Percentiles rank a stretch among this genome's conserved stretches.
Evolutionary conservation across 2,113 vertebrate genomes (phyloP).

Genomic region (Cheirogaleus medius): DNA sequence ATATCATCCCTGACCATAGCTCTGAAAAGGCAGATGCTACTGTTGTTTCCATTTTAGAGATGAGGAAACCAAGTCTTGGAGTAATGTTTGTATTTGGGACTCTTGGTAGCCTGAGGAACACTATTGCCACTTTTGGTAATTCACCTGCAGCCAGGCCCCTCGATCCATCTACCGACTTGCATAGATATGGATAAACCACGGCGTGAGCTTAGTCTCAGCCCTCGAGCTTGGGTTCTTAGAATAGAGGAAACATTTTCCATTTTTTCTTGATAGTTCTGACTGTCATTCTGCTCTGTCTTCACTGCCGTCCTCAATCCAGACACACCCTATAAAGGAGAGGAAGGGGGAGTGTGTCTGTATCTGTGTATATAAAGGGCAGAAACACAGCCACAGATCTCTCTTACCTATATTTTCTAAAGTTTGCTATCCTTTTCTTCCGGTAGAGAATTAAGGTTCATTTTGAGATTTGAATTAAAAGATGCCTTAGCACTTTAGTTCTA

Average conservation of each 20-base stretch:
- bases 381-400: neutral
- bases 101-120: neutral
- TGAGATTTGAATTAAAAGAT: neutral
- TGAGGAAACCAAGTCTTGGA: neutral
- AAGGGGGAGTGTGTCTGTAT: neutral
- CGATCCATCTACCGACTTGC: neutral
- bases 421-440: neutral
- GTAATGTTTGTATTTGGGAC: neutral
- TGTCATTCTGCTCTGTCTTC: neutral
- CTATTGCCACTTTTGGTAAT: neutral
- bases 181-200: neutral
- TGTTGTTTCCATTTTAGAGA: neutral
- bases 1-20: neutral
- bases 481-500: neutral
- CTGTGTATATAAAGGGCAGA: neutral
- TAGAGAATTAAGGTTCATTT: conserved; percentile 1
- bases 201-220: neutral
- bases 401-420: neutral
- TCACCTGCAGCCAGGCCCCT: neutral
- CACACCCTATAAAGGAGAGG: neutral
- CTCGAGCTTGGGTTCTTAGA: neutral
- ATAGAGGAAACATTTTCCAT: neutral
- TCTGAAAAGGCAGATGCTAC: neutral
- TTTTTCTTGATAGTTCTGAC: neutral
- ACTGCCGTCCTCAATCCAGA: neutral